Evolutionary conservation across 1,140 invertebrate species (phyloP), one percentile per base, ranked within the genome.

Genomic region (Dermatophagoides farinae): DNA sequence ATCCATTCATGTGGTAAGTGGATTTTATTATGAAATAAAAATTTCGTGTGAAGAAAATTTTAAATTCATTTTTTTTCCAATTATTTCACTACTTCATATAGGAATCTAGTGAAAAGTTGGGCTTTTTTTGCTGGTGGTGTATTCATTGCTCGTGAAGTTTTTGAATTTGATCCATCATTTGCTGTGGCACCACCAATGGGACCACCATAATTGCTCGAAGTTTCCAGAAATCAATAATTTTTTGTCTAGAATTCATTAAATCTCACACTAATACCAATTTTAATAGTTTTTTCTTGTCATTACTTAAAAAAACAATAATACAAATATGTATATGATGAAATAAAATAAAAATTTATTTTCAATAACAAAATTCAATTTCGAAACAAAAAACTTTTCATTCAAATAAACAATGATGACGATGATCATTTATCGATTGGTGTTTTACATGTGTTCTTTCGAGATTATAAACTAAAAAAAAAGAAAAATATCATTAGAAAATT

Each of bases 1-100:
- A 60, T 50, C 58, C 58, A 8, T 60, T 60, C 46, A 60, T 47
- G 44, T 60, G 58, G 58, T 60, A 44, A 55, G 53, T 55, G 14
- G 6, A n/a, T 20, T 22, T 43, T 43, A 16, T 43, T 10, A 16
- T 16, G 8, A 41, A 10, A 10, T 14, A 41, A 41, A 41, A 10
- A 10, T 41, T 41, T 8, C 40, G 8, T 14, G 14, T 41, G 8
- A 10, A 8, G 8, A 41, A 43, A 43, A 2, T 44, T 16, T 44
- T n/a, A 2, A n/a, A 44, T 54, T 37, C 20, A 39, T 23, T 43
- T 44, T 16, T 51, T 31, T 31, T 31, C 31, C 2, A 44, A 46
- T 25, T 5, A 23, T 49, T 55, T 58, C 11, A 46, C 16, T 49
- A 46, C 16, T 49, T 60, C 10, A 6, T 47, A 4, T 22, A 60